Evolutionary conservation across 2,888 invertebrate species (phyloP).

Genomic region (Onthophagus sagittarius): DNA sequence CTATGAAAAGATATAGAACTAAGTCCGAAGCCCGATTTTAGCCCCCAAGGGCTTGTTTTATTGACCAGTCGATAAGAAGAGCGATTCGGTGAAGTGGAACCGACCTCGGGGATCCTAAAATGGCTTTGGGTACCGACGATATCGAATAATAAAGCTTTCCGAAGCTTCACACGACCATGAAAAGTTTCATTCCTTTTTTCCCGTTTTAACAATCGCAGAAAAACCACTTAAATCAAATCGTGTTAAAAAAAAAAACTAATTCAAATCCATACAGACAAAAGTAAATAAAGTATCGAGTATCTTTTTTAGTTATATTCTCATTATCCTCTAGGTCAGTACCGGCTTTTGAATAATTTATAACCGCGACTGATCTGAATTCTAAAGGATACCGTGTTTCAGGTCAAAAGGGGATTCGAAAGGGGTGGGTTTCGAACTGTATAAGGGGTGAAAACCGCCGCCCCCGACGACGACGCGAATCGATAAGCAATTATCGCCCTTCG

Average conservation of each 20-base stretch:
- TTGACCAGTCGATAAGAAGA: slow-evolving; percentile 7
- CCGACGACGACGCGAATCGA: neutral
- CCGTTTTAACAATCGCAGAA: neutral
- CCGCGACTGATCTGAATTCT: neutral
- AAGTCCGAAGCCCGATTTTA: neutral
- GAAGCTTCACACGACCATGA: neutral
- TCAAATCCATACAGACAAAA: neutral
- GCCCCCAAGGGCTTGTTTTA: slow-evolving; percentile 5
- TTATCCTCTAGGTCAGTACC: neutral
- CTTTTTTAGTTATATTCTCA: neutral
- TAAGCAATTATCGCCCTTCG: slow-evolving; percentile 6
- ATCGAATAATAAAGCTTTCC: neutral
- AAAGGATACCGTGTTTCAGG: neutral
- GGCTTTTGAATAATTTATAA: neutral
- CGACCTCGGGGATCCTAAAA: neutral
- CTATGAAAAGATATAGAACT: neutral
- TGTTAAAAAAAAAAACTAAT: neutral
- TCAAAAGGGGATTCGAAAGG: neutral
- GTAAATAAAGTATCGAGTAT: neutral
- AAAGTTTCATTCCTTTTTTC: neutral
- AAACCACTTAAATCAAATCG: neutral
- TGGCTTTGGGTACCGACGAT: neutral
- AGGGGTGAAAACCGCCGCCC: neutral
- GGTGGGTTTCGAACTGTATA: neutral
- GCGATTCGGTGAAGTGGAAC: neutral